Conservation (phyloP, 2,888 invertebrate genomes). For the Phengaris arion region DNA sequence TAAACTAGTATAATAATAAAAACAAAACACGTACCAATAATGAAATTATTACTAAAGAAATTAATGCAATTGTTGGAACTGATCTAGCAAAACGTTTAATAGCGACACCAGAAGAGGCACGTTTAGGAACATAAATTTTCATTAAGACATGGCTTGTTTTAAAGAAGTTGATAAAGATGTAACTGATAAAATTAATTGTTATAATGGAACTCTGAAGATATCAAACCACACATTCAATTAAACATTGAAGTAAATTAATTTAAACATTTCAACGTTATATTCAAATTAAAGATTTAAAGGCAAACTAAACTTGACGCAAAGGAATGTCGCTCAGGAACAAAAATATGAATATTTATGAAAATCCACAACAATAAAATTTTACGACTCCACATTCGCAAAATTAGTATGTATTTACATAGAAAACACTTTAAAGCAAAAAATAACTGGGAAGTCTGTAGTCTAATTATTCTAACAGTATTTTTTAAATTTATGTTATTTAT, state of each 20-base stretch:
- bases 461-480: conserved; percentile 15
- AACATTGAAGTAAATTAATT: conserved; percentile 8
- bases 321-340: conserved; percentile 14
- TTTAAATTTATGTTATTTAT: conserved; percentile 50
- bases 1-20: not conserved
- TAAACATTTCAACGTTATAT: conserved; percentile 14
- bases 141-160: not conserved
- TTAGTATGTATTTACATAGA: conserved; percentile 22
- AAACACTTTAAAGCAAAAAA: conserved; percentile 16
- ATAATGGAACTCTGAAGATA: not conserved
- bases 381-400: conserved; percentile 13
- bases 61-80: not conserved
- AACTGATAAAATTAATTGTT: not conserved
- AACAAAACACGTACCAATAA: not conserved
- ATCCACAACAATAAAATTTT: conserved; percentile 25
- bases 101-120: not conserved
- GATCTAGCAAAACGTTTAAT: not conserved
- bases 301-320: not conserved
- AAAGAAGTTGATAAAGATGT: not conserved
- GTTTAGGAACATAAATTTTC: not conserved
- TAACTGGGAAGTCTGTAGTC: not conserved
- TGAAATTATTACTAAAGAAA: not conserved
- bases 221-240: not conserved
- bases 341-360: conserved; percentile 19
- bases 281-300: conserved; percentile 22